A percentile compares a stretch with the other conserved stretches of the same genome.
phyloP scores from a whole-genome alignment of 2,797 vertebrate genomes.

The Cyprinodon diabolis region DNA sequence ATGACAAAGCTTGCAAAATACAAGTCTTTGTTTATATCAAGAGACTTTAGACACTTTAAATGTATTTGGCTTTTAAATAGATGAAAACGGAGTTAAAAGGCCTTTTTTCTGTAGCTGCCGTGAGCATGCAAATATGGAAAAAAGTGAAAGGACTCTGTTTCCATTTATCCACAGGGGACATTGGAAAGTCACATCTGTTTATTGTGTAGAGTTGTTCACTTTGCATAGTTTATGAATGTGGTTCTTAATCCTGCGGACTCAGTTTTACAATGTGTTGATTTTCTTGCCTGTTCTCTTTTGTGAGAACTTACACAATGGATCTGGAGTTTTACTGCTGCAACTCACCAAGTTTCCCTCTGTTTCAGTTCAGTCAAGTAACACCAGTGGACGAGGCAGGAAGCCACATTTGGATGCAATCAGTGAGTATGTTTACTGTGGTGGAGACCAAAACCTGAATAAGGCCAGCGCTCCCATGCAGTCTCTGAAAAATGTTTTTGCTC shows the following conservation, averaged over 20 bases:
- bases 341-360: constrained; percentile 57
- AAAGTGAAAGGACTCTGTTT: constrained; percentile 16
- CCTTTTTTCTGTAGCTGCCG: not conserved
- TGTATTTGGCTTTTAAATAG: not conserved
- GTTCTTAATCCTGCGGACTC: constrained; percentile 40
- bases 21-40: not conserved
- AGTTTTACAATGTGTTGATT: constrained; percentile 59
- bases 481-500: constrained; percentile 24
- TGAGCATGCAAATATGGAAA: constrained; percentile 1
- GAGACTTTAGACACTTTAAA: not conserved
- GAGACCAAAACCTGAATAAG: constrained; percentile 48
- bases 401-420: constrained; percentile 76
- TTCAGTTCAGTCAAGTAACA: constrained; percentile 85
- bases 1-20: not conserved
- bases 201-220: constrained; percentile 28
- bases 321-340: constrained; percentile 30
- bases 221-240: constrained; percentile 52
- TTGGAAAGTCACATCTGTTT: constrained; percentile 46
- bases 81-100: not conserved
- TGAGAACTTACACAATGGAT: constrained; percentile 33
- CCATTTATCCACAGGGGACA: constrained; percentile 23
- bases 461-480: constrained; percentile 3
- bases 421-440: constrained; percentile 76
- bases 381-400: constrained; percentile 71
- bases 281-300: constrained; percentile 41